Conservation (phyloP, 2,888 invertebrate species). For the Pseudococcus longispinus region DNA sequence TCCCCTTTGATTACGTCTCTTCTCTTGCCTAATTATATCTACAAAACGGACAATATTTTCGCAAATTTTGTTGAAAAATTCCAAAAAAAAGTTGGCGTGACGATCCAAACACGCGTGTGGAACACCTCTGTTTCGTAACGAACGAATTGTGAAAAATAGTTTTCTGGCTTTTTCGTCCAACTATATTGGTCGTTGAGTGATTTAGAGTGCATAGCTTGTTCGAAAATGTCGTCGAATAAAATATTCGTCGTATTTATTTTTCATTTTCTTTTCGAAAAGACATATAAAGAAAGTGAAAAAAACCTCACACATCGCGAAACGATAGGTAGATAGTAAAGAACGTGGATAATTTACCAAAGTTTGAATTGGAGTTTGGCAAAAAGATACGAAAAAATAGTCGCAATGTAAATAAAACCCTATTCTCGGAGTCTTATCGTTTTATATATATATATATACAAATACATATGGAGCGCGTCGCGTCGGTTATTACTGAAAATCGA, state of each 20-base stretch:
- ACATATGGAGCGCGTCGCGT: too few species aligned
- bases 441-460: too few species aligned
- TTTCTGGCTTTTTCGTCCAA: not conserved
- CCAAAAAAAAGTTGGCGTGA: not conserved
- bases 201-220: not conserved
- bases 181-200: not conserved
- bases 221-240: not conserved
- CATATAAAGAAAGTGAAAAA: not conserved
- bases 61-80: not conserved
- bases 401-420: not conserved
- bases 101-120: not conserved
- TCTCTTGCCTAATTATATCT: not conserved
- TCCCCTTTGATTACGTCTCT: too few species aligned
- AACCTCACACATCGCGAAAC: not conserved
- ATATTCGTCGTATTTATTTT: slow-evolving; percentile 8
- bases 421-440: not conserved
- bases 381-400: not conserved
- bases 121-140: not conserved
- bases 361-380: not conserved
- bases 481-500: slow-evolving; percentile 16
- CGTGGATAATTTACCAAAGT: not conserved
- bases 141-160: not conserved
- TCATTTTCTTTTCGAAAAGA: not conserved
- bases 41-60: too few species aligned
- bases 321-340: not conserved